phyloP scores from a whole-genome alignment of 1,140 invertebrate genomes.

The Nixonia krombeini region DNA sequence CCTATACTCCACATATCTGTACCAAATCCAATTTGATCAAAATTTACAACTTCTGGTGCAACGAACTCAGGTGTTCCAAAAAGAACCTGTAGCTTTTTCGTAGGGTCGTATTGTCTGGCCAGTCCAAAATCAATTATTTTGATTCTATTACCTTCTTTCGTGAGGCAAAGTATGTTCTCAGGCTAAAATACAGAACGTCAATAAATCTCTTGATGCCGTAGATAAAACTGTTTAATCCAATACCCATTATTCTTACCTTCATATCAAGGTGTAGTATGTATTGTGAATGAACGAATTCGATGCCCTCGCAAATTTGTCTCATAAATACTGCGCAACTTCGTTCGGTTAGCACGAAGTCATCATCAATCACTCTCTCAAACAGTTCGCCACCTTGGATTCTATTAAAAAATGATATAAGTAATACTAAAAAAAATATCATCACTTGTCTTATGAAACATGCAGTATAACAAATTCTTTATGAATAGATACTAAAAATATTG shows the following conservation, averaged over 20 bases:
- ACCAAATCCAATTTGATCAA: constrained; percentile 93
- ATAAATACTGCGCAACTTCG: constrained; percentile 95
- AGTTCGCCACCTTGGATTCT: constrained; percentile 98
- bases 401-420: constrained; percentile 55
- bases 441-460: too few species aligned
- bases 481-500: too few species aligned
- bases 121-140: constrained; percentile 99
- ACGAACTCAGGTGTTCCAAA: constrained; percentile 99
- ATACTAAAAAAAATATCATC: constrained; percentile 2
- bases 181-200: constrained; percentile 75
- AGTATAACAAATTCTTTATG: too few species aligned
- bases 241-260: too few species aligned
- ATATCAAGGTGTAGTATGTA: constrained; percentile 96
- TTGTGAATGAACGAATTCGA: constrained; percentile 95
- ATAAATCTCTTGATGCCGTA: too few species aligned
- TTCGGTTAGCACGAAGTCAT: constrained; percentile 97
- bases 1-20: constrained; percentile 99
- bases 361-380: constrained; percentile 98
- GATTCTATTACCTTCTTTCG: constrained; percentile 94
- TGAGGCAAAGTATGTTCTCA: constrained; percentile 97
- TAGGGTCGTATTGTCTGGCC: constrained; percentile 91
- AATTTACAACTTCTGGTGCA: constrained; percentile 98
- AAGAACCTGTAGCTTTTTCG: constrained; percentile 91
- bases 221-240: too few species aligned
- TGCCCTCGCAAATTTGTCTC: constrained; percentile 96